These are phyloP conservation scores for Leucania comma DNA, from an alignment of 2,888 invertebrate genomes.

Conservation along the genomic window DNA sequence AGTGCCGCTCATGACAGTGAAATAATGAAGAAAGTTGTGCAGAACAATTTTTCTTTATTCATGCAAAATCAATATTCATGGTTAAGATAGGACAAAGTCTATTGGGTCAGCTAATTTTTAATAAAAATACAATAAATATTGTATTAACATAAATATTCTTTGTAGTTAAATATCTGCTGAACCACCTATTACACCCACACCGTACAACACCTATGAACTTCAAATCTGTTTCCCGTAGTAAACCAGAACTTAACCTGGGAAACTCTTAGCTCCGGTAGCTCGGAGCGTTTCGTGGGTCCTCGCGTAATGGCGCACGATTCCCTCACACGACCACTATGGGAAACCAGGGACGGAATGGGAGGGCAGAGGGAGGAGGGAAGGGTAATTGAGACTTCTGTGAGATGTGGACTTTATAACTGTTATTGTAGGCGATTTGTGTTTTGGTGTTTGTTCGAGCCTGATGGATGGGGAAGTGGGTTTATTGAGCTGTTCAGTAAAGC, in stretches of 20 bases:
- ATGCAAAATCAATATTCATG: too few species aligned
- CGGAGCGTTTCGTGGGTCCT: constrained; percentile 81
- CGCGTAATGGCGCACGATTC: constrained; percentile 79
- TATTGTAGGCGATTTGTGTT: constrained; percentile 55
- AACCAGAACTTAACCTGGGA: constrained; percentile 71
- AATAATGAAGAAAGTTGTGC: too few species aligned
- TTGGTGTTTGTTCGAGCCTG: constrained; percentile 41
- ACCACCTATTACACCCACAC: background rate
- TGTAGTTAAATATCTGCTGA: too few species aligned
- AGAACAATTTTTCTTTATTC: too few species aligned
- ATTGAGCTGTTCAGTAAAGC: constrained; percentile 3
- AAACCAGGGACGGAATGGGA: constrained; percentile 68
- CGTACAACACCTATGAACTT: constrained; percentile 34
- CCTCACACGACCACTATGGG: constrained; percentile 81
- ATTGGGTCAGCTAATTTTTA: too few species aligned
- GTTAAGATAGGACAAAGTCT: too few species aligned
- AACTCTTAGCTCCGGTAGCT: constrained; percentile 72
- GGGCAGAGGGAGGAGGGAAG: constrained; percentile 27
- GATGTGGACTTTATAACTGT: constrained; percentile 71
- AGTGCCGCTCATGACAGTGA: too few species aligned
- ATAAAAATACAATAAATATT: background rate
- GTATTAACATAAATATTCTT: too few species aligned
- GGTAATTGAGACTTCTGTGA: constrained; percentile 77
- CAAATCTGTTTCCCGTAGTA: constrained; percentile 46
- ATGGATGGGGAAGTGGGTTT: constrained; percentile 24